phyloP scores from a whole-genome alignment of 1,140 invertebrate species.

The Mycetomoellerius zeteki region DNA sequence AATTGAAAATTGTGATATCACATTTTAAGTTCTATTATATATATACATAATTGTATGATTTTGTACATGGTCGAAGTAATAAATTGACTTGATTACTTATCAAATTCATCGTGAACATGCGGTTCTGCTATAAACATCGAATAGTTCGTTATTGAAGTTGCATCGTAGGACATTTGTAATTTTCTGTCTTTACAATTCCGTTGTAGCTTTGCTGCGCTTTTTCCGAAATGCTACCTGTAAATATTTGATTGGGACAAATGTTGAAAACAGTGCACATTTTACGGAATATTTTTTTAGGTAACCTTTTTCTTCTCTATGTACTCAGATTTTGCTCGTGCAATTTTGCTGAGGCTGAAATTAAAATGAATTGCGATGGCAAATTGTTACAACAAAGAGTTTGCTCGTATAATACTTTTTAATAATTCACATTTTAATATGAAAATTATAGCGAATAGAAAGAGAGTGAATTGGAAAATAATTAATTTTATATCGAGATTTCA shows the following conservation, averaged over 20 bases:
- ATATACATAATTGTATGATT: neutral
- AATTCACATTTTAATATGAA: neutral
- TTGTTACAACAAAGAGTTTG: neutral
- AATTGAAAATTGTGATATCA: neutral
- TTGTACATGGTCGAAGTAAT: neutral
- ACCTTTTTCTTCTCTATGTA: neutral
- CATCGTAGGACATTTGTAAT: neutral
- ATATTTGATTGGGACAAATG: slow-evolving; percentile 34
- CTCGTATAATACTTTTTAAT: neutral
- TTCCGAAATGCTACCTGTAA: slow-evolving; percentile 29
- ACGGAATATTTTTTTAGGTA: slow-evolving; percentile 18
- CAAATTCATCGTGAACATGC: neutral
- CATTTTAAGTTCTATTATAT: neutral
- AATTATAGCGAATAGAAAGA: neutral
- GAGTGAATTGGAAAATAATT: neutral
- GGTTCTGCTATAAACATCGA: neutral
- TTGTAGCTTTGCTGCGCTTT: neutral
- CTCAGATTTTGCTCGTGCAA: neutral
- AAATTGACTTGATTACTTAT: neutral
- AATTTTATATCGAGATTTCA: neutral
- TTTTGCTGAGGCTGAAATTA: neutral
- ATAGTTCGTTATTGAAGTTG: neutral
- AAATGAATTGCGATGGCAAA: neutral
- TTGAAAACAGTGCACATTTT: slow-evolving; percentile 19
- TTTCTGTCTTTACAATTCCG: neutral